These are phyloP conservation scores for Drosophila kokeensis DNA, from an alignment of 2,888 invertebrate genomes.

Conservation along the genomic window DNA sequence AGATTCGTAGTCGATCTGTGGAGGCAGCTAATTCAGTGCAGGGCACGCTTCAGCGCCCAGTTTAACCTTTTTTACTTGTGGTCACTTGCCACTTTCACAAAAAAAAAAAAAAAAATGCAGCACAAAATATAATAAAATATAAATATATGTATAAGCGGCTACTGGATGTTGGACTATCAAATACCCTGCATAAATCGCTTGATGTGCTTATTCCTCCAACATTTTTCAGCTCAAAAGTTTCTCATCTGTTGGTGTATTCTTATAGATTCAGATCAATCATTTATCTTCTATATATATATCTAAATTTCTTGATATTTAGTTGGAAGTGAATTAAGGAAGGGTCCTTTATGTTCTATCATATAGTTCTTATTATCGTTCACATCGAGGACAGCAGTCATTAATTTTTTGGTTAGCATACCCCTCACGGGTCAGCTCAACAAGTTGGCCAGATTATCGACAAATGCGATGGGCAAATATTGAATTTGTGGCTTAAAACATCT, in stretches of 20 bases:
- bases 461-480: conserved; percentile 66
- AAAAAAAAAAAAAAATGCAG: conserved; percentile 30
- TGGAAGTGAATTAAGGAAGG: not conserved
- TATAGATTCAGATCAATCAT: not conserved
- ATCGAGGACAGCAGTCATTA: not conserved
- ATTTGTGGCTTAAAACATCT: conserved; percentile 35
- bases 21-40: conserved; percentile 29
- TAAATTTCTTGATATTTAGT: not conserved
- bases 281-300: not conserved
- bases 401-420: conserved; percentile 4
- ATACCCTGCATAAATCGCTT: conserved; percentile 27
- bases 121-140: conserved; percentile 26
- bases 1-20: conserved; percentile 18
- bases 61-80: conserved; percentile 75
- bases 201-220: not conserved
- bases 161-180: not conserved
- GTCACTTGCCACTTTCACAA: conserved; percentile 79
- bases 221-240: not conserved
- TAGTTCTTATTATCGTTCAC: not conserved
- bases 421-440: not conserved
- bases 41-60: conserved; percentile 70
- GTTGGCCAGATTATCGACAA: not conserved
- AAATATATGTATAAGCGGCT: conserved; percentile 20
- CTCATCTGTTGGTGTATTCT: not conserved
- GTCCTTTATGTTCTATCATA: not conserved